Conservation (phyloP, 2,797 vertebrate species). For the Etheostoma perlongum region DNA sequence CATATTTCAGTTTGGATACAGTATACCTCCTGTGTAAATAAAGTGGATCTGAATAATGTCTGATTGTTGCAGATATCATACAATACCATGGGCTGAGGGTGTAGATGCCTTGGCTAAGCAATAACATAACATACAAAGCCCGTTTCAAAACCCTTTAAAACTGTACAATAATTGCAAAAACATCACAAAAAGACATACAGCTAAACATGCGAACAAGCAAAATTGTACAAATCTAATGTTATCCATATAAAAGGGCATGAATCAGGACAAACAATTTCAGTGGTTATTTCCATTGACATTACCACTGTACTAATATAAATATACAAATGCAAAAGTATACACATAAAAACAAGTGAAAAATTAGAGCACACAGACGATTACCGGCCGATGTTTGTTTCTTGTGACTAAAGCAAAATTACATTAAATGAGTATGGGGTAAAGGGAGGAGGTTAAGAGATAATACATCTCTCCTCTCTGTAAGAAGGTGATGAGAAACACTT, state of each 20-base stretch:
- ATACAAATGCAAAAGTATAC: background rate
- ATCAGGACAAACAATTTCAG: background rate
- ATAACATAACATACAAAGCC: background rate
- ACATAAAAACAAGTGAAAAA: background rate
- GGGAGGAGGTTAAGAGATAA: rapidly evolving
- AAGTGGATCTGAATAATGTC: background rate
- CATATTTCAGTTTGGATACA: constrained; percentile 1
- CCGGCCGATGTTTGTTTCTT: background rate
- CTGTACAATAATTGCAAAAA: background rate
- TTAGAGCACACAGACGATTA: no score
- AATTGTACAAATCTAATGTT: background rate
- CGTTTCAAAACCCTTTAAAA: background rate
- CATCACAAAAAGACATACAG: background rate
- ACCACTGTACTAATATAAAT: background rate
- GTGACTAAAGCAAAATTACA: background rate
- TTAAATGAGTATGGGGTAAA: background rate
- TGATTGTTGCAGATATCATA: background rate
- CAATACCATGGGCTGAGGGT: background rate
- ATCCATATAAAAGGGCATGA: background rate
- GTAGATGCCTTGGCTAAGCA: background rate
- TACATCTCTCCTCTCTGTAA: background rate
- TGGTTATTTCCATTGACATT: background rate
- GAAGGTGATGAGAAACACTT: background rate
- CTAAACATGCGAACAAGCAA: background rate
- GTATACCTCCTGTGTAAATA: background rate